Evolutionary conservation across 1,140 invertebrate species (phyloP).

Genomic region (Euwallacea fornicatus): DNA sequence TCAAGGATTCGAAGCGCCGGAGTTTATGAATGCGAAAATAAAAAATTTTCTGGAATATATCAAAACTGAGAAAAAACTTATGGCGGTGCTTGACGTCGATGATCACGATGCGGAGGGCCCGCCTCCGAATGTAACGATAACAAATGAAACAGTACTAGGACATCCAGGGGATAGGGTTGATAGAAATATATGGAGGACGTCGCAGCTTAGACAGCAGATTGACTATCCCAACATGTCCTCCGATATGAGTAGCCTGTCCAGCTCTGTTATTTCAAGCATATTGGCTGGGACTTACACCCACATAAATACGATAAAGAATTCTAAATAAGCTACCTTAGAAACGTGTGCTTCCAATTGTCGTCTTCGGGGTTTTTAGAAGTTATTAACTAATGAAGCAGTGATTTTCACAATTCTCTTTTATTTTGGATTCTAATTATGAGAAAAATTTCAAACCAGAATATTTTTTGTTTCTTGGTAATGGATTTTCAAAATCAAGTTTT

Average conservation of each 20-base stretch:
- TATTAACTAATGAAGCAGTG: too few species aligned
- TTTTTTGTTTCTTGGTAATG: too few species aligned
- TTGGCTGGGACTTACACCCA: slow-evolving; percentile 47
- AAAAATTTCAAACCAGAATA: too few species aligned
- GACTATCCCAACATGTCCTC: slow-evolving; percentile 50
- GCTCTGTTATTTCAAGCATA: slow-evolving; percentile 49
- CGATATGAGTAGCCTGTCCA: slow-evolving; percentile 51
- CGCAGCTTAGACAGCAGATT: slow-evolving; percentile 44
- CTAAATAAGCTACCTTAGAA: not conserved
- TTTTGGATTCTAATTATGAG: too few species aligned
- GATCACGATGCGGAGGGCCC: slow-evolving; percentile 49
- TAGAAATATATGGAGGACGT: slow-evolving; percentile 45
- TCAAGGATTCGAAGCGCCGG: slow-evolving; percentile 71
- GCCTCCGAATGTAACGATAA: slow-evolving; percentile 46
- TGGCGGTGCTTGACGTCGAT: slow-evolving; percentile 46
- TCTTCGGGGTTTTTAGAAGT: too few species aligned
- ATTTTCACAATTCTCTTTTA: too few species aligned
- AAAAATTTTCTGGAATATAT: slow-evolving; percentile 58
- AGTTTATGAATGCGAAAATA: slow-evolving; percentile 73
- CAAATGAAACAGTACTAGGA: slow-evolving; percentile 45
- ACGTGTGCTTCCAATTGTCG: too few species aligned
- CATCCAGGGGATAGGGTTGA: slow-evolving; percentile 40
- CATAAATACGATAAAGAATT: slow-evolving; percentile 36
- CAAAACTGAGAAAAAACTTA: slow-evolving; percentile 47
- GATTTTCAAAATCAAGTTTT: too few species aligned